Evolutionary conservation across 2,888 invertebrate genomes (phyloP), one percentile per base, ranked within the genome.

Genomic region (Tromatobia lineatoria): DNA sequence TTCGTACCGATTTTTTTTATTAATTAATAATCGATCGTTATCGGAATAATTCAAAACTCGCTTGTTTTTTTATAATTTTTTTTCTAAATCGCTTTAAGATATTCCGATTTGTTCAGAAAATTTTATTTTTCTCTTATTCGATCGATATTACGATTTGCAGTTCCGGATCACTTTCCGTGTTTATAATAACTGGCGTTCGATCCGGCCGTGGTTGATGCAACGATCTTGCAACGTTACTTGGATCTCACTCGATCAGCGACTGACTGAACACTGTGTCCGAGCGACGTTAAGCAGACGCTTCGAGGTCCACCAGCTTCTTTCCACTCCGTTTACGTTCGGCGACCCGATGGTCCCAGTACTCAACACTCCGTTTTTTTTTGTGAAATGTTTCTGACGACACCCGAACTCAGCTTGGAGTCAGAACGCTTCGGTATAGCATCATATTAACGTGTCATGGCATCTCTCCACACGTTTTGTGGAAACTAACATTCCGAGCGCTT

Each of bases 161-260:
- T 64, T 50, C 38, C 64, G 75, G n/a, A 52, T 64, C 25, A 29
- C 47, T 20, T 73, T 18, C 18, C 15, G 11, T 23, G 38, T 20
- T 15, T 61, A 15, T 20, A 20, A 47, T 20, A 13, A 45, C 13
- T 3, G 4, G 18, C 20, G 45, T 23, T 29, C 29, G 45, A n/a
- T 50, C 10, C 20, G 11, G 15, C 23, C 29, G 20, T 23, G 52
- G 38, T 74, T 66, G 47, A 80, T 59, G 45, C 47, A 83, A 69
- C 13, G 25, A 70, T 73, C 67, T 77, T 47, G 73, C 42, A 77
- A 25, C 42, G 83, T 83, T 77, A 64, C 69, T 84, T 25, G 61
- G 74, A 80, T 78, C 73, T 69, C 57, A 57, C 74, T 84, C 64
- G 77, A 69, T 47, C 69, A 61, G 70, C 74, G 77, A 69, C 80